Base-by-base conservation (phyloP, 2,797 vertebrate genomes). In the Halcyon leucocephala region DNA sequence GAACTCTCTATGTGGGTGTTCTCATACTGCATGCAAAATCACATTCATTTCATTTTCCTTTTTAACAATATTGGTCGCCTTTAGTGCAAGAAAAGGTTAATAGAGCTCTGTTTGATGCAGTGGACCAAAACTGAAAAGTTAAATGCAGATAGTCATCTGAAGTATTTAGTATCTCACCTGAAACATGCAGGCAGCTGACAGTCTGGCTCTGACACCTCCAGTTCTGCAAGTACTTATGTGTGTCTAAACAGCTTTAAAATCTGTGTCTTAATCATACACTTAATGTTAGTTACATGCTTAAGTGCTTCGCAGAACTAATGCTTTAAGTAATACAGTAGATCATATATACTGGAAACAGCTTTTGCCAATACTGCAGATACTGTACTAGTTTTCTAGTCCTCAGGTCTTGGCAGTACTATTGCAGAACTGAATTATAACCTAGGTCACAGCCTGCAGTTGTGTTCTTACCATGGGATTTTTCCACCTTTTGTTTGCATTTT, bases 401-500 rank as follows among this genome's bases (percentile, higher is more conserved):
- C 16, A 3, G 37, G 46, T 46, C 33, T 87, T 87, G 67, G 72
- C 49, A 71, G 11, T 74, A 24, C 6, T 48, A 0, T 25, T 87
- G 67, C 0, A 3, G 49, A 70, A 62, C 5, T 70, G 42, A 86
- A 51, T 83, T 89, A 61, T 67, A 84, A 74, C 70, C 37, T 33
- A 67, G 46, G 31, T 65, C 35, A 69, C 66, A 86, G 58, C 33
- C 55, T 70, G 51, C 17, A 16, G n/a, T 73, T 94, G 84, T 84
- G 72, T 83, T 78, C 86, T 81, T 67, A 82, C 79, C 39, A 22
- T 70, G 55, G 54, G 64, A 52, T 66, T 93, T 95, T 94, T 64
- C 39, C 71, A 52, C 60, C 7, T 91, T 87, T 90, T 89, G 46
- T 86, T 89, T 90, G 58, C 35, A 3, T 96, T 94, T 97, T 91